phyloP scores from a whole-genome alignment of 2,113 vertebrate species.

The Symphodus melops region DNA sequence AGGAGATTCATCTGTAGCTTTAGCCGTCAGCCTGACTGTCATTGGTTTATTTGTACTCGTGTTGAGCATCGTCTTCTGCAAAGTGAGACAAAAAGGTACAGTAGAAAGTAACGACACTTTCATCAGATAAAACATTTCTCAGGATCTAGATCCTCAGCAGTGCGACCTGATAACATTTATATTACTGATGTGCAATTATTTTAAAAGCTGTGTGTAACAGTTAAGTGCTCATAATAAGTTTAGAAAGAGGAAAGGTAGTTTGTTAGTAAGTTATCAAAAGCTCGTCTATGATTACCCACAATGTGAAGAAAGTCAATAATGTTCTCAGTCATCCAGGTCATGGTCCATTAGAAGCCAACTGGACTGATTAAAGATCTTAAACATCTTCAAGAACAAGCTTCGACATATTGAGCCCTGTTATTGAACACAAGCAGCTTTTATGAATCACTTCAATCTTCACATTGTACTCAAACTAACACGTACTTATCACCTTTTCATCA shows the following conservation, averaged over 20 bases:
- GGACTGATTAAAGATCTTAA: no score
- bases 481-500: background rate
- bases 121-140: background rate
- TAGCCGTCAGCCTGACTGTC: background rate
- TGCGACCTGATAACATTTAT: no score
- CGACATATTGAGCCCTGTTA: no score
- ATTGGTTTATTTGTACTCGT: accelerated
- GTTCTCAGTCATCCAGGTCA: no score
- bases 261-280: background rate
- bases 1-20: background rate
- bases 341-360: background rate
- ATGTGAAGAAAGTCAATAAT: no score
- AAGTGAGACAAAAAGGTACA: constrained; percentile 21
- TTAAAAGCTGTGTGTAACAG: background rate
- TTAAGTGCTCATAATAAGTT: background rate
- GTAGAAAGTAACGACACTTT: background rate
- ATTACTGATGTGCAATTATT: background rate
- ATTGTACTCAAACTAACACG: background rate
- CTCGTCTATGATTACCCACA: background rate
- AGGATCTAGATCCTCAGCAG: background rate
- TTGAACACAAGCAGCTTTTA: no score
- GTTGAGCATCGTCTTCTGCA: background rate
- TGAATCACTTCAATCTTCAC: background rate
- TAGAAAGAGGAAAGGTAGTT: background rate
- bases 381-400: no score